Percentiles rank a stretch among this genome's conserved stretches.
These are phyloP conservation scores for Poeciliopsis presidionis DNA, from an alignment of 2,797 vertebrate species.

Conservation along the genomic window DNA sequence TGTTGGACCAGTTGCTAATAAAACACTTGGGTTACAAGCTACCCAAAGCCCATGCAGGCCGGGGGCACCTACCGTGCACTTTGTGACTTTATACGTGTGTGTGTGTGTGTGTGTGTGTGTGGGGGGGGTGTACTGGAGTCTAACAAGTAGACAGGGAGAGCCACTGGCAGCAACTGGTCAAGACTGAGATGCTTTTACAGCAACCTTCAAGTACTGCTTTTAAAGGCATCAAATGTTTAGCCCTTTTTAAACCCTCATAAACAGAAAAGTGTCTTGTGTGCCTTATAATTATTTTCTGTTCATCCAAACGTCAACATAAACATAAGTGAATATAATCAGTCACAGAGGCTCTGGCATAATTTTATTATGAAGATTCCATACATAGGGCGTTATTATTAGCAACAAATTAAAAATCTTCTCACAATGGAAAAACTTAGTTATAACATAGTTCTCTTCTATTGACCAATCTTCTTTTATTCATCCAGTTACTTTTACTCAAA, in stretches of 20 bases:
- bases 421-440: too few relatives aligned
- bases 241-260: background rate
- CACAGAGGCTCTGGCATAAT: background rate
- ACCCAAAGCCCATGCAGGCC: slow-evolving; percentile 64
- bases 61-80: slow-evolving; percentile 45
- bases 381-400: too few relatives aligned
- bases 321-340: background rate
- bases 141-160: slow-evolving; percentile 47
- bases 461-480: background rate
- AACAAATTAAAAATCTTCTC: too few relatives aligned
- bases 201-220: slow-evolving; percentile 5
- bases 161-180: slow-evolving; percentile 47
- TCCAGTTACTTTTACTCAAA: background rate
- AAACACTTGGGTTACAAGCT: slow-evolving; percentile 80
- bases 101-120: slow-evolving; percentile 8
- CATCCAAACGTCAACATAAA: background rate
- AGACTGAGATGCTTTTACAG: slow-evolving; percentile 16
- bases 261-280: background rate
- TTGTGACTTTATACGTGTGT: slow-evolving; percentile 19
- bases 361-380: background rate
- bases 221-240: background rate
- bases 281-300: background rate
- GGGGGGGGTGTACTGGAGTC: slow-evolving; percentile 27
- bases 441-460: too few relatives aligned
- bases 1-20: slow-evolving; percentile 80